phyloP scores from a whole-genome alignment of 1,140 invertebrate species.

The Hyles vespertilio region DNA sequence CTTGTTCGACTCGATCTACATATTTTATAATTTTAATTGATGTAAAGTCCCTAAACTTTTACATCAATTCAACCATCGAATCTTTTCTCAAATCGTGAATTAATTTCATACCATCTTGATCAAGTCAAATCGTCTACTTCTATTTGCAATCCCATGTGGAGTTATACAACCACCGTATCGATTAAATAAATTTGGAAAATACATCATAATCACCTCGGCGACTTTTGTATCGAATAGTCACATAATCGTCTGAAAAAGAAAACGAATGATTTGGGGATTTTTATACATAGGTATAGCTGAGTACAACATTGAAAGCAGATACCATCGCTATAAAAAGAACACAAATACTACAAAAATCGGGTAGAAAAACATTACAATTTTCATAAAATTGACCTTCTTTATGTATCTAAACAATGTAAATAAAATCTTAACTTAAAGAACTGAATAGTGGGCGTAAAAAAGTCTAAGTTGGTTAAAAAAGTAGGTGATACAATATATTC shows the following conservation, averaged over 20 bases:
- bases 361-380: slow-evolving; percentile 6
- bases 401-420: too few relatives aligned
- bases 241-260: slow-evolving; percentile 88
- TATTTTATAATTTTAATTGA: too few relatives aligned
- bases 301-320: slow-evolving; percentile 9
- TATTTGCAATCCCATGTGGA: slow-evolving; percentile 19
- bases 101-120: too few relatives aligned
- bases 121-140: neutral
- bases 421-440: too few relatives aligned
- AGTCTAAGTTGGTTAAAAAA: too few relatives aligned
- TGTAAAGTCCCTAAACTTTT: too few relatives aligned
- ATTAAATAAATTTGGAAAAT: slow-evolving; percentile 43
- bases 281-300: slow-evolving; percentile 20
- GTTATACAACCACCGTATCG: slow-evolving; percentile 38
- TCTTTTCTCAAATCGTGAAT: too few relatives aligned
- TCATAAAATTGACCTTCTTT: too few relatives aligned
- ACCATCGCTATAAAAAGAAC: slow-evolving; percentile 2
- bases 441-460: too few relatives aligned
- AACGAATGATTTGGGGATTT: slow-evolving; percentile 36
- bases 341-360: slow-evolving; percentile 11
- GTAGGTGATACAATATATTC: too few relatives aligned
- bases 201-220: slow-evolving; percentile 83
- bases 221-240: slow-evolving; percentile 92
- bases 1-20: too few relatives aligned
- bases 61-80: too few relatives aligned